These are phyloP conservation scores for Crossocerus cetratus DNA, from an alignment of 2,888 invertebrate genomes.

Conservation along the genomic window DNA sequence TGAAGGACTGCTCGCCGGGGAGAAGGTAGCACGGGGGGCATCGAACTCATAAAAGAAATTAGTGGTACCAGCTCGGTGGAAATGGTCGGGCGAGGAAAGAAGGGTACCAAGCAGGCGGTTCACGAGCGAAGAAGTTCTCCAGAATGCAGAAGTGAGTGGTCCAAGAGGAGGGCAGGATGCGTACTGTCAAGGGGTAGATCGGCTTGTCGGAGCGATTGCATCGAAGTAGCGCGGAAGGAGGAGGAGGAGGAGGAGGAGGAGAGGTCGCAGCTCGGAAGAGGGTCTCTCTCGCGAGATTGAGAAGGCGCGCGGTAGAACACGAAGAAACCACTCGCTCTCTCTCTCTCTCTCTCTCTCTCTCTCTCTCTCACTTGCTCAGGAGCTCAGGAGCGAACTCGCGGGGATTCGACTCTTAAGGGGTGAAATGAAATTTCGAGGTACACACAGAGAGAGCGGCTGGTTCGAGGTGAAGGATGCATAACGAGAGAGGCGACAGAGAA, in stretches of 20 bases:
- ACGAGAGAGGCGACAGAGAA: slow-evolving; percentile 16
- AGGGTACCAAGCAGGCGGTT: neutral
- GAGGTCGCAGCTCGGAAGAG: slow-evolving; percentile 36
- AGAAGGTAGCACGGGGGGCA: neutral
- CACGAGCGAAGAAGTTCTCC: neutral
- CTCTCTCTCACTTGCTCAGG: no score
- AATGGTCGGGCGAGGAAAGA: neutral
- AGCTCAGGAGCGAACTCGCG: neutral
- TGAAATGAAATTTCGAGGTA: slow-evolving; percentile 34
- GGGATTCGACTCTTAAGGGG: slow-evolving; percentile 20
- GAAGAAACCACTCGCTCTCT: slow-evolving; percentile 46
- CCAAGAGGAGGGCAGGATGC: neutral
- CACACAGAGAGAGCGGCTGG: neutral
- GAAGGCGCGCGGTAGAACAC: slow-evolving; percentile 34
- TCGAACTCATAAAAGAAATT: slow-evolving; percentile 2
- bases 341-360: no score
- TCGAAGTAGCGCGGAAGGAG: neutral
- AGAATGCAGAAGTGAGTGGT: slow-evolving; percentile 1
- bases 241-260: slow-evolving; percentile 17
- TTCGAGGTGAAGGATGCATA: neutral
- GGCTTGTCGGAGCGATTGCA: slow-evolving; percentile 13
- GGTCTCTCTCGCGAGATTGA: slow-evolving; percentile 7
- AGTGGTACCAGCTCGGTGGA: slow-evolving; percentile 1
- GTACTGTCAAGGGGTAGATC: slow-evolving; percentile 3
- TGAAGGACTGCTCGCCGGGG: neutral